Base-by-base conservation (phyloP, 2,797 vertebrate genomes). In the Ispidina lecontei region DNA sequence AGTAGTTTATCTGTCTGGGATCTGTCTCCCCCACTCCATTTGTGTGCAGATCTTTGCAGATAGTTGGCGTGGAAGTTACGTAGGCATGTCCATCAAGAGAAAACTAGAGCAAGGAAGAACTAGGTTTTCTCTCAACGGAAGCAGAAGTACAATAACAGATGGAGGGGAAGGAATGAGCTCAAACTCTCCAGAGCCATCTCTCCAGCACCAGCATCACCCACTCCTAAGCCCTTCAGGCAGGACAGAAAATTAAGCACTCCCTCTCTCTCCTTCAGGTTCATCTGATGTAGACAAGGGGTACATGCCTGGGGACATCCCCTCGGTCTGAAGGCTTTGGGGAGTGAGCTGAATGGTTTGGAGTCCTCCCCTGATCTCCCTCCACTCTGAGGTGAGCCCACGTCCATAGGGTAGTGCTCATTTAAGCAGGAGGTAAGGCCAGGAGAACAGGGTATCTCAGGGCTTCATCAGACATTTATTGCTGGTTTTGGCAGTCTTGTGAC, bases 41-140 rank as follows among this genome's bases (percentile, higher is more conserved):
- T 89, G 86, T 87, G 91, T 92, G 88, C 78, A 92, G 91, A 95
- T 95, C 86, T 95, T 80, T 89, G 94, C 91, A 94, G 94, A 95
- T 80, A 89, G 75, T 87, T 95, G 87, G 78, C 5, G 14, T 94
- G 92, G 84, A 96, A 95, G 65, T 94, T 91, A 94, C 0, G 7
- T 85, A 82, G 88, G 51, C 44, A 72, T 19, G 77, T 90, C 91
- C 95, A 84, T 89, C 72, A 89, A 87, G 75, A 94, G 91, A 94
- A 95, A 94, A 89, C 81, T 77, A 95, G 81, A 87, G 44, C 86
- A 91, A 84, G 47, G 64, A 92, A 89, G 84, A 93, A 85, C 87
- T 89, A 94, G 62, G 67, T 89, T 90, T 95, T 90, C 93, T 95
- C 94, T 95, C 72, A 89, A 87, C 1, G 19, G 91, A 94, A 79